These are phyloP conservation scores for Aphelenchoides besseyi DNA, from an alignment of 1,140 invertebrate genomes.

Conservation along the genomic window DNA sequence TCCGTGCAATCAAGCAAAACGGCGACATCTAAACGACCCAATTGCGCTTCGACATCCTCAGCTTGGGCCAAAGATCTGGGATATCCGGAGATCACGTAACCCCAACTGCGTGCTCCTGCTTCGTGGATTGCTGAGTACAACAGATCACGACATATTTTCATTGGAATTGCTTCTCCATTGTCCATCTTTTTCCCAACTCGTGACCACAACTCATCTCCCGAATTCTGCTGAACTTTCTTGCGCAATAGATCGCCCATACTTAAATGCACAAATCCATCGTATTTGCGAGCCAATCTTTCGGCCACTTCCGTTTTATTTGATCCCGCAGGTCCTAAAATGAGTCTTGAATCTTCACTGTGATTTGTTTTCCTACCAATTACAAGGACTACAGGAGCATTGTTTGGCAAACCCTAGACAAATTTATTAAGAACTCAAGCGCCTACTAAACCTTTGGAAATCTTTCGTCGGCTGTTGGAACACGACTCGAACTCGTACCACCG, in stretches of 20 bases:
- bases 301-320: constrained; percentile 55
- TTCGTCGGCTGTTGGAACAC: constrained; percentile 13
- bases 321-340: constrained; percentile 51
- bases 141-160: constrained; percentile 60
- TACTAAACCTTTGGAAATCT: background rate
- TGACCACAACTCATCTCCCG: constrained; percentile 57
- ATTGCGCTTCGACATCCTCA: constrained; percentile 52
- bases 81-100: constrained; percentile 55
- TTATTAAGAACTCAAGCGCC: background rate
- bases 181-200: constrained; percentile 57
- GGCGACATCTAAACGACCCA: constrained; percentile 55
- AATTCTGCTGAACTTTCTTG: constrained; percentile 50
- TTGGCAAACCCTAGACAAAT: constrained; percentile 47
- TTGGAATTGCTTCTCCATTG: constrained; percentile 53
- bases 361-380: too few relatives aligned
- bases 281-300: constrained; percentile 54
- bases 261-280: constrained; percentile 58
- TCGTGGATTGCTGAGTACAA: constrained; percentile 54
- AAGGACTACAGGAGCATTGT: constrained; percentile 57
- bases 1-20: constrained; percentile 60
- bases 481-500: background rate
- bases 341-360: too few relatives aligned
- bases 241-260: constrained; percentile 57
- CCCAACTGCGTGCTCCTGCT: constrained; percentile 44
- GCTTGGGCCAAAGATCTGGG: constrained; percentile 52